Percentiles rank a stretch among this genome's conserved stretches.
Evolutionary conservation across 2,888 invertebrate species (phyloP).

Genomic region (Mantis religiosa): DNA sequence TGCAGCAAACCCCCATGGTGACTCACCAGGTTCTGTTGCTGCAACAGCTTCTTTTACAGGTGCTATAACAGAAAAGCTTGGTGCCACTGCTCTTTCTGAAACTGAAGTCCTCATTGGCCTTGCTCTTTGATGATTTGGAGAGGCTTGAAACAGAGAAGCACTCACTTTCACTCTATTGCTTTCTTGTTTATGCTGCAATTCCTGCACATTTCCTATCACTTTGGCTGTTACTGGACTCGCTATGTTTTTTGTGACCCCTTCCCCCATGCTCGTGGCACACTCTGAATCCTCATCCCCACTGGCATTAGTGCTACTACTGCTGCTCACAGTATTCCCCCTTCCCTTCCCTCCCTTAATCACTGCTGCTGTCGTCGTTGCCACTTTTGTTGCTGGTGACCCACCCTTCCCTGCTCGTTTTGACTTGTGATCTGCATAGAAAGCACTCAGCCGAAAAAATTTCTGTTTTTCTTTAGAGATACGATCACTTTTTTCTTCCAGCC

Average conservation of each 20-base stretch:
- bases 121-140: not conserved
- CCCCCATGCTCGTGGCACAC: slow-evolving; percentile 16
- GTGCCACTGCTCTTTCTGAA: not conserved
- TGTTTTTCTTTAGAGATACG: slow-evolving; percentile 83
- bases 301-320: slow-evolving; percentile 32
- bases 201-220: not conserved
- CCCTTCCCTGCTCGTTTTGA: slow-evolving; percentile 33
- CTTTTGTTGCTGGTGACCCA: slow-evolving; percentile 31
- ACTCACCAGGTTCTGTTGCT: slow-evolving; percentile 8
- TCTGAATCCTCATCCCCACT: slow-evolving; percentile 20
- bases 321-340: slow-evolving; percentile 4
- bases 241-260: slow-evolving; percentile 9
- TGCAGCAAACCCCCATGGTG: slow-evolving; percentile 58
- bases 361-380: slow-evolving; percentile 34
- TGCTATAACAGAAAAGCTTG: not conserved
- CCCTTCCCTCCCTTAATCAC: slow-evolving; percentile 12
- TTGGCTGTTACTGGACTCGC: slow-evolving; percentile 16
- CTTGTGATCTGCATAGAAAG: slow-evolving; percentile 63
- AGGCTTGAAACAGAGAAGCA: slow-evolving; percentile 21
- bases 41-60: not conserved
- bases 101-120: not conserved
- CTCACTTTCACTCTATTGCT: slow-evolving; percentile 20
- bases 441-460: slow-evolving; percentile 78
- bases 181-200: slow-evolving; percentile 7
- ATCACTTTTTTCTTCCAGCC: slow-evolving; percentile 60